phyloP scores from a whole-genome alignment of 2,113 vertebrate genomes.

The Forbesichthys papilliferus region DNA sequence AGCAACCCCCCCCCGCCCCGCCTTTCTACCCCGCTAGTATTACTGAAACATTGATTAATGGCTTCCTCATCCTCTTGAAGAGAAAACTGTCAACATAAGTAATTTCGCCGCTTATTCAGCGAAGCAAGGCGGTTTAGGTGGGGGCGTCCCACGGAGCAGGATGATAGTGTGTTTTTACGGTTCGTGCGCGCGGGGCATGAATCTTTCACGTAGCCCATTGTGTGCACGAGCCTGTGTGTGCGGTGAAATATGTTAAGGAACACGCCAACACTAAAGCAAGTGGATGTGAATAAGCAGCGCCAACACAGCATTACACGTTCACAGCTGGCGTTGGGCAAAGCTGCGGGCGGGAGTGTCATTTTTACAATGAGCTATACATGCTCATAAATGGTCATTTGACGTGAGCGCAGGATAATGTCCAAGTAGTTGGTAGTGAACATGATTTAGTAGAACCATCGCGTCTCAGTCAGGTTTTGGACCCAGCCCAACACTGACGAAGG shows the following conservation, averaged over 20 bases:
- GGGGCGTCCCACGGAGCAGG: slow-evolving; percentile 16
- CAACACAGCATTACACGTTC: slow-evolving; percentile 24
- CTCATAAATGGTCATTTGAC: too few species aligned
- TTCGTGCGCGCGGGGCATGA: background rate
- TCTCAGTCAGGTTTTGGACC: too few species aligned
- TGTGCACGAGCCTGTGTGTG: background rate
- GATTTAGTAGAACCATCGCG: too few species aligned
- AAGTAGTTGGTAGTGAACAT: too few species aligned
- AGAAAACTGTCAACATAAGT: slow-evolving; percentile 68
- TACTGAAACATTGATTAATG: slow-evolving; percentile 62
- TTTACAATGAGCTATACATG: too few species aligned
- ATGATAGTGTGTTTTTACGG: slow-evolving; percentile 1
- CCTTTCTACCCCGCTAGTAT: slow-evolving; percentile 38
- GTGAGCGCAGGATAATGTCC: too few species aligned
- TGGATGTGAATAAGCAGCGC: slow-evolving; percentile 14
- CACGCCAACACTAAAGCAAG: slow-evolving; percentile 3
- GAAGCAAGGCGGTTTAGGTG: slow-evolving; percentile 38
- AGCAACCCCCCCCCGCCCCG: slow-evolving; percentile 18
- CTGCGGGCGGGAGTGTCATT: too few species aligned
- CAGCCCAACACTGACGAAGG: too few species aligned
- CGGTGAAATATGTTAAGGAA: background rate
- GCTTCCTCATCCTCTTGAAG: slow-evolving; percentile 58
- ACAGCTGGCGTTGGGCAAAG: background rate
- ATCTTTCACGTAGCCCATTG: slow-evolving; percentile 6
- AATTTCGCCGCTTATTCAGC: slow-evolving; percentile 61